Percentiles rank a stretch among this genome's conserved stretches.
Conservation (phyloP, 2,888 invertebrate species). For the Dromius quadrimaculatus region DNA sequence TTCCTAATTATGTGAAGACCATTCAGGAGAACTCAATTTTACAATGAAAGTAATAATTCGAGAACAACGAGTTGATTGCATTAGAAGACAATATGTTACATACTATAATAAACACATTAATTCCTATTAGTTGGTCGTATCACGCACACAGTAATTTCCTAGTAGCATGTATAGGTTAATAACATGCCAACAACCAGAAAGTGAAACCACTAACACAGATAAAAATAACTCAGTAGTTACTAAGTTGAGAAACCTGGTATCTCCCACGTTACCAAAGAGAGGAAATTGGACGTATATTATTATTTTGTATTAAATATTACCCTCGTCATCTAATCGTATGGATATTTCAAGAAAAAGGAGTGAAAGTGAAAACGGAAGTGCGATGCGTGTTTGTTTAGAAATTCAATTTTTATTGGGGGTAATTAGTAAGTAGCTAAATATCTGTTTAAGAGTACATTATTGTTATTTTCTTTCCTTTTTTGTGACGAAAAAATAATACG, state of each 20-base stretch:
- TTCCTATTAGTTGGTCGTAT: slow-evolving; percentile 18
- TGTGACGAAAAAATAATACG: no score
- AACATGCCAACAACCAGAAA: slow-evolving; percentile 34
- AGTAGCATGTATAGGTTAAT: slow-evolving; percentile 31
- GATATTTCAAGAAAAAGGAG: slow-evolving; percentile 5
- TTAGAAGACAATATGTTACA: slow-evolving; percentile 12
- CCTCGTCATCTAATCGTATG: slow-evolving; percentile 3
- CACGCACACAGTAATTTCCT: slow-evolving; percentile 24
- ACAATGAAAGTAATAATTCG: slow-evolving; percentile 11
- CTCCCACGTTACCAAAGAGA: slow-evolving; percentile 7
- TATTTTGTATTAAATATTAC: slow-evolving; percentile 8
- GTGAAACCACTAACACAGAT: slow-evolving; percentile 42
- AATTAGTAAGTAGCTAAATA: no score
- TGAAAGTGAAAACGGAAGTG: slow-evolving; percentile 23
- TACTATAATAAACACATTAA: slow-evolving; percentile 14
- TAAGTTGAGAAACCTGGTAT: slow-evolving; percentile 6
- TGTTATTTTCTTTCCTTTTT: no score
- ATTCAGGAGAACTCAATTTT: slow-evolving; percentile 8
- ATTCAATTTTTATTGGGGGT: no score
- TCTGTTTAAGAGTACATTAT: no score
- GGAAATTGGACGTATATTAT: slow-evolving; percentile 4
- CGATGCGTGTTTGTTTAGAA: slow-evolving; percentile 2
- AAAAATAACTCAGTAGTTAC: slow-evolving; percentile 18
- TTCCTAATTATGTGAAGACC: no score
- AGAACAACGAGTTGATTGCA: background rate